Conservation (phyloP, 1,140 invertebrate genomes). For the Drosophila erecta region DNA sequence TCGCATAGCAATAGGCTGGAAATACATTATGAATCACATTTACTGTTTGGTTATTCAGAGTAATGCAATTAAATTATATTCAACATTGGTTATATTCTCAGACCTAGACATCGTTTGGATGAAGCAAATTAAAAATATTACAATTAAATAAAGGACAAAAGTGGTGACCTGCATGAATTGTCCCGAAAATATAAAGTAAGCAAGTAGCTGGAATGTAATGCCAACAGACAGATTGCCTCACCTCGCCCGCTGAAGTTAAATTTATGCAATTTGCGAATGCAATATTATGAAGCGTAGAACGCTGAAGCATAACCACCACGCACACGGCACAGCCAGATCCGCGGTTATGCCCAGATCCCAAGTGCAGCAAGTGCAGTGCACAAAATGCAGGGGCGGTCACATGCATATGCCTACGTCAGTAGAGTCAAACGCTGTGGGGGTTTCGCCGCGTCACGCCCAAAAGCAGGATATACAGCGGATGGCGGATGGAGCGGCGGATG, state of each 20-base stretch:
- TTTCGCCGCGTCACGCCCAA: conserved; percentile 47
- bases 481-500: not conserved
- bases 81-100: no score
- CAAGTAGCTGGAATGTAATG: conserved; percentile 18
- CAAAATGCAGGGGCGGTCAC: conserved; percentile 54
- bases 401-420: conserved; percentile 25
- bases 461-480: conserved; percentile 38
- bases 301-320: conserved; percentile 36
- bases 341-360: conserved; percentile 1
- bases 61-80: not conserved
- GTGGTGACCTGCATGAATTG: conserved; percentile 25
- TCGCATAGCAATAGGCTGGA: conserved; percentile 44
- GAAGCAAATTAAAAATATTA: not conserved
- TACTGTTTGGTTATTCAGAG: conserved; percentile 22
- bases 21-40: conserved; percentile 60
- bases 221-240: conserved; percentile 9
- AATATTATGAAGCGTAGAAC: conserved; percentile 66
- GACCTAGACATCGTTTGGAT: no score
- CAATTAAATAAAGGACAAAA: not conserved
- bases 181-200: conserved; percentile 55
- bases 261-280: conserved; percentile 53
- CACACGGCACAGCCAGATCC: conserved; percentile 7
- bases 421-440: conserved; percentile 3
- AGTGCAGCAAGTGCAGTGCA: conserved; percentile 24
- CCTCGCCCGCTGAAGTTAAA: conserved; percentile 16